Percentiles rank a stretch among this genome's conserved stretches.
Conservation (phyloP, 2,113 vertebrate species). For the Ondatra zibethicus region DNA sequence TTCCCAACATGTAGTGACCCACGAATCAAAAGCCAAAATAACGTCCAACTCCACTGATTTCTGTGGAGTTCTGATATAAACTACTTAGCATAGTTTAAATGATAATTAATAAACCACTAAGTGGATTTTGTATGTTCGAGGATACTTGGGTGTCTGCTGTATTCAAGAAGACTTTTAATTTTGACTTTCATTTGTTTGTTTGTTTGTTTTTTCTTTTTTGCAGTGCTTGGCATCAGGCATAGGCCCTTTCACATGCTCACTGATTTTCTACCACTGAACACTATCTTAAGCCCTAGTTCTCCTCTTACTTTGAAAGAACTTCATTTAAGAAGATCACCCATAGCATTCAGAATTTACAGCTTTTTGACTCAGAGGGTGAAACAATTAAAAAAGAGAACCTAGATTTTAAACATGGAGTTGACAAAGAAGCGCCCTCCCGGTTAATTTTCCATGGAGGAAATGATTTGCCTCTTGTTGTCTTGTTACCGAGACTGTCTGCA, state of each 20-base stretch:
- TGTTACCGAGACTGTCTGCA: not conserved
- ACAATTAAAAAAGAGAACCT: slow-evolving; percentile 23
- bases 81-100: slow-evolving; percentile 29
- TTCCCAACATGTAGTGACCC: not conserved
- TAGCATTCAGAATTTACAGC: slow-evolving; percentile 16
- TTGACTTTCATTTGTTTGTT: not conserved
- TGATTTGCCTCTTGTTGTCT: not conserved
- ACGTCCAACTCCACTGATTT: not conserved
- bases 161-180: slow-evolving; percentile 22
- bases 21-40: not conserved
- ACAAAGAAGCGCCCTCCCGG: not conserved
- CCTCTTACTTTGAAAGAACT: slow-evolving; percentile 33
- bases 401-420: slow-evolving; percentile 3
- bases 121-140: slow-evolving; percentile 8
- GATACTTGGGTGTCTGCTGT: not conserved
- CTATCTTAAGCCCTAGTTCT: not conserved
- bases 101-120: not conserved
- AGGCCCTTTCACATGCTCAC: not conserved
- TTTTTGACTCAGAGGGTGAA: slow-evolving; percentile 22
- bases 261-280: not conserved
- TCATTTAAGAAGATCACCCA: not conserved
- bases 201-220: not conserved
- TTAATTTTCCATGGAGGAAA: not conserved
- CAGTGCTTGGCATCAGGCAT: not conserved
- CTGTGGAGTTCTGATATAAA: not conserved